These are phyloP conservation scores for Himalopsyche japonica DNA, from an alignment of 2,888 invertebrate species.

Conservation along the genomic window DNA sequence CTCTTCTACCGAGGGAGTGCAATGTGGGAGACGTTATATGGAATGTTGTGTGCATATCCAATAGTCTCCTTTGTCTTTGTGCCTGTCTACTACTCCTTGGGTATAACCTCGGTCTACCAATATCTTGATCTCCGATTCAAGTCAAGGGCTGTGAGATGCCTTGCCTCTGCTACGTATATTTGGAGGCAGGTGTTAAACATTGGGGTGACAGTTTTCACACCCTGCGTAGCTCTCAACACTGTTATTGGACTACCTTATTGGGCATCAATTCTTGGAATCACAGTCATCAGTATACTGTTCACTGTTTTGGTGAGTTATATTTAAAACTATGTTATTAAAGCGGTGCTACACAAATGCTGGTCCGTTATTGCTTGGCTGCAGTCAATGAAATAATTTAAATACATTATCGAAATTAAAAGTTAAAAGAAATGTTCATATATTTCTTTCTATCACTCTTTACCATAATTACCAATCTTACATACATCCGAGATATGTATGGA, in stretches of 20 bases:
- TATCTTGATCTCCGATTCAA: constrained; percentile 79
- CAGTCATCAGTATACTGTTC: constrained; percentile 78
- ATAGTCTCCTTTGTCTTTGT: constrained; percentile 83
- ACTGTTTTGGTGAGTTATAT: constrained; percentile 73
- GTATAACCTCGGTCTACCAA: constrained; percentile 85
- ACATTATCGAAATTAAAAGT: too few species aligned
- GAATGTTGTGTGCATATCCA: constrained; percentile 81
- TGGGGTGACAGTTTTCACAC: constrained; percentile 87
- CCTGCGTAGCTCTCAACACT: constrained; percentile 82
- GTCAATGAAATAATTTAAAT: too few species aligned
- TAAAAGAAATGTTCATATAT: too few species aligned
- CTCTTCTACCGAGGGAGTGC: constrained; percentile 80
- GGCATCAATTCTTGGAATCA: constrained; percentile 79
- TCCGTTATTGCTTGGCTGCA: too few species aligned
- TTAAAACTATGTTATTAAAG: too few species aligned
- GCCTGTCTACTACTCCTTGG: constrained; percentile 80
- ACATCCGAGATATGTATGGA: too few species aligned
- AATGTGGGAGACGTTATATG: constrained; percentile 89
- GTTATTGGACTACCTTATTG: constrained; percentile 84
- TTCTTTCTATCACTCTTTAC: too few species aligned
- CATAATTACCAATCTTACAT: too few species aligned
- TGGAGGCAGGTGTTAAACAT: constrained; percentile 79
- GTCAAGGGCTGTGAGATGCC: constrained; percentile 71
- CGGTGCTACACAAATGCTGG: too few species aligned
- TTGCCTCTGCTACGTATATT: constrained; percentile 82